phyloP scores from a whole-genome alignment of 2,797 vertebrate genomes.

The Myiotriccus ornatus region DNA sequence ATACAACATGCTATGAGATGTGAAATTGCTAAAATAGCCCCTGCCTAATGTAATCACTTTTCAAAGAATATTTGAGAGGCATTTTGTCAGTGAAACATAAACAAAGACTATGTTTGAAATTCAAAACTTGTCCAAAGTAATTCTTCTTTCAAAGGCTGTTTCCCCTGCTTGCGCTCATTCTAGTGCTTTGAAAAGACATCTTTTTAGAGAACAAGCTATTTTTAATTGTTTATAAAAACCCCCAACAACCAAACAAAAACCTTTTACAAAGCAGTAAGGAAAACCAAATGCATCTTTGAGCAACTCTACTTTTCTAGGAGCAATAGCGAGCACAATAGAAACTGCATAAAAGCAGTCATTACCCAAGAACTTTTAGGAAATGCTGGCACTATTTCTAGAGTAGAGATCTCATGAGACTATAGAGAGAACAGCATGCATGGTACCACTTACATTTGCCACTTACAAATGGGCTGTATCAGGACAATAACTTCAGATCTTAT shows the following conservation, averaged over 20 bases:
- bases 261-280: conserved; percentile 13
- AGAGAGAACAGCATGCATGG: not conserved
- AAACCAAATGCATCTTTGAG: conserved; percentile 5
- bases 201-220: conserved; percentile 28
- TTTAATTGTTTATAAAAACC: not conserved
- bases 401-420: not conserved
- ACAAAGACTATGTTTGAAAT: conserved; percentile 64
- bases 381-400: not conserved
- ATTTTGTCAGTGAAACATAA: conserved; percentile 67
- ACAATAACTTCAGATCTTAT: not conserved
- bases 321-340: not conserved
- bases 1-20: conserved; percentile 48
- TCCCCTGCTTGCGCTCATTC: not conserved
- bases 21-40: conserved; percentile 63
- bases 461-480: not conserved
- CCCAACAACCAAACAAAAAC: not conserved
- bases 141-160: conserved; percentile 36
- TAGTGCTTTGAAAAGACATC: not conserved
- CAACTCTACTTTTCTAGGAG: not conserved
- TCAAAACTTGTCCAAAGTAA: conserved; percentile 53
- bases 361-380: not conserved
- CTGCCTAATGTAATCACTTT: conserved; percentile 69
- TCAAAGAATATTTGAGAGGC: conserved; percentile 59
- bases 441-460: not conserved
- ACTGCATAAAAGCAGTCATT: not conserved